phyloP scores from a whole-genome alignment of 2,113 vertebrate species.

The Notarius quadriscutis region DNA sequence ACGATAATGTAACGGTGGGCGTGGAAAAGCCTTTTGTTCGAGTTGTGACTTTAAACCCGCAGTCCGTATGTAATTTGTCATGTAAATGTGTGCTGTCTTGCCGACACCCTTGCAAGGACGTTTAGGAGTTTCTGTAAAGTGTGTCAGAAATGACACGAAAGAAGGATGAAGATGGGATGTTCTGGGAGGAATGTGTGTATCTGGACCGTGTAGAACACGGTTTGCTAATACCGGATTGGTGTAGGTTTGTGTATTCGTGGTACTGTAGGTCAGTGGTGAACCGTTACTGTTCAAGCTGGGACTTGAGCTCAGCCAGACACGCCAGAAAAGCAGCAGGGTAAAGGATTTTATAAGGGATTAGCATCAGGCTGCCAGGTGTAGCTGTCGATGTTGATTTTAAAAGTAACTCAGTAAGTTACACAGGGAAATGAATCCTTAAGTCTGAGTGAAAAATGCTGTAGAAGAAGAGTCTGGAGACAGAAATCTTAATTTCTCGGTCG shows the following conservation, averaged over 20 bases:
- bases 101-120: background rate
- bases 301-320: too few species aligned
- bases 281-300: too few species aligned
- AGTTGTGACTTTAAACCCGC: background rate
- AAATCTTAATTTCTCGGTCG: too few species aligned
- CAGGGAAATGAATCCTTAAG: too few species aligned
- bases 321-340: too few species aligned
- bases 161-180: background rate
- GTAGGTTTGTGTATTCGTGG: background rate
- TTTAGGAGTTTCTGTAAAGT: background rate
- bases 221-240: background rate
- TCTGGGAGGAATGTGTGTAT: background rate
- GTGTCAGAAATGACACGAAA: background rate
- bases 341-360: too few species aligned
- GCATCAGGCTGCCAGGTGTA: too few species aligned
- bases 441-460: too few species aligned
- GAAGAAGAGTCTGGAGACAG: too few species aligned
- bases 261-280: too few species aligned
- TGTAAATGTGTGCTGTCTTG: background rate
- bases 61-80: conserved; percentile 17
- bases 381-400: too few species aligned
- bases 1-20: background rate
- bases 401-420: too few species aligned
- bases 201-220: background rate
- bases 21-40: background rate